Base-by-base conservation (phyloP, 2,888 invertebrate species). In the Saturnia pavonia region DNA sequence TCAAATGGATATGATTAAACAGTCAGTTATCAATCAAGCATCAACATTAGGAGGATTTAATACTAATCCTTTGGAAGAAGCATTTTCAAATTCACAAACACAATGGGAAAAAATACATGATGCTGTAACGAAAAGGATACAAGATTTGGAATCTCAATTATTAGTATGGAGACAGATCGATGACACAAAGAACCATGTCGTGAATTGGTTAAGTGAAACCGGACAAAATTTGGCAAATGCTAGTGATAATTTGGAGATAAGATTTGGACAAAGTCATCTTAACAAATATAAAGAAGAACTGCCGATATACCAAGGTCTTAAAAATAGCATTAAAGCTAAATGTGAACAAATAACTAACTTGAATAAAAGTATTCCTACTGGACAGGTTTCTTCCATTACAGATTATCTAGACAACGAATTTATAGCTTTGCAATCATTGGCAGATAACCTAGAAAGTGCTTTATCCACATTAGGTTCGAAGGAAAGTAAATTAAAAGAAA, bases 111-210 rank as follows among this genome's bases (percentile, higher is more conserved):
- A 96, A 75, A 94, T 95, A 0, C 96, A 96, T 78, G 96, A 97
- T 74, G 95, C 95, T 68, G 95, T 97, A 6, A 94, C 96, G 9
- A 96, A 96, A 76, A 95, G 96, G 77, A 96, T 96, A 34, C 97
- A 98, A 86, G 96, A 96, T 70, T 95, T 97, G 69, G 99, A 99
- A 89, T 97, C 97, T 0, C 98, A 99, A 88, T 94, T 97, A 0
- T 96, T 97, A n/a, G 96, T 98, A 70, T 99, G 98, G 98, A 97
- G 97, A 80, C 98, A 98, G 86, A 97, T 99, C 51, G 97, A 98
- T 78, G 97, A 97, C 72, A 96, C 96, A 0, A 97, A 97, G 84
- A 96, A 96, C 75, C 97, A 97, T 84, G 93, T 99, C 4, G 90
- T 97, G 0, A 95, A 96, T 34, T 99, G 99, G 99, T 85, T 98